phyloP scores from a whole-genome alignment of 2,113 vertebrate species.

The Chloroceryle aenea region DNA sequence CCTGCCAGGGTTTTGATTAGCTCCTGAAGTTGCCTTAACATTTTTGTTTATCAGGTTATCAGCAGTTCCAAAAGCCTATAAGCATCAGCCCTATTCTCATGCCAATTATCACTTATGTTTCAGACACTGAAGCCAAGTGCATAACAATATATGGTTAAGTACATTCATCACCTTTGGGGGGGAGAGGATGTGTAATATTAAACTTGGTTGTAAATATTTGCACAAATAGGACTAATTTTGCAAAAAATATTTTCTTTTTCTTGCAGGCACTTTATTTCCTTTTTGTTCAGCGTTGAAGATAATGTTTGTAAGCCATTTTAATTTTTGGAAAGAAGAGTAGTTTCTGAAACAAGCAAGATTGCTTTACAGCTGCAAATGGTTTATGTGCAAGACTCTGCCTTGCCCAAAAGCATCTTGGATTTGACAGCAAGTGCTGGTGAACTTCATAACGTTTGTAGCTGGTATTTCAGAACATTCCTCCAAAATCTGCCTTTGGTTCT shows the following conservation, averaged over 20 bases:
- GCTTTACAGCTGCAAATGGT: constrained; percentile 26
- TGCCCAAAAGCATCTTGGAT: constrained; percentile 21
- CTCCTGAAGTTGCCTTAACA: constrained; percentile 64
- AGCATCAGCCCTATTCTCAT: constrained; percentile 12
- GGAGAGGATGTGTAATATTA: neutral
- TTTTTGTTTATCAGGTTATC: constrained; percentile 66
- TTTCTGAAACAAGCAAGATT: neutral
- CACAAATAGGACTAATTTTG: constrained; percentile 1
- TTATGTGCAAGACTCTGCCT: constrained; percentile 16
- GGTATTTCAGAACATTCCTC: constrained; percentile 20
- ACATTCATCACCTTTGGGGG: neutral
- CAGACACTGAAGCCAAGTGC: neutral
- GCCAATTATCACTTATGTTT: neutral
- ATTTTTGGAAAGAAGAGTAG: constrained; percentile 1
- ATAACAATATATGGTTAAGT: neutral
- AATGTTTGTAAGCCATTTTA: neutral
- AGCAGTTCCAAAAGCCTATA: constrained; percentile 39
- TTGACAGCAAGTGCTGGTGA: constrained; percentile 42
- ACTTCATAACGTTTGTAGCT: neutral
- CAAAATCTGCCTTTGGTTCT: constrained; percentile 33
- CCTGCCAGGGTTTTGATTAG: constrained; percentile 60
- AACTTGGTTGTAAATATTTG: constrained; percentile 21
- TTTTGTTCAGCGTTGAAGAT: neutral
- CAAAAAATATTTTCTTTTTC: neutral
- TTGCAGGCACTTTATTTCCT: neutral